Evolutionary conservation across 2,888 invertebrate species (phyloP).

Genomic region (Eilema griseolum): DNA sequence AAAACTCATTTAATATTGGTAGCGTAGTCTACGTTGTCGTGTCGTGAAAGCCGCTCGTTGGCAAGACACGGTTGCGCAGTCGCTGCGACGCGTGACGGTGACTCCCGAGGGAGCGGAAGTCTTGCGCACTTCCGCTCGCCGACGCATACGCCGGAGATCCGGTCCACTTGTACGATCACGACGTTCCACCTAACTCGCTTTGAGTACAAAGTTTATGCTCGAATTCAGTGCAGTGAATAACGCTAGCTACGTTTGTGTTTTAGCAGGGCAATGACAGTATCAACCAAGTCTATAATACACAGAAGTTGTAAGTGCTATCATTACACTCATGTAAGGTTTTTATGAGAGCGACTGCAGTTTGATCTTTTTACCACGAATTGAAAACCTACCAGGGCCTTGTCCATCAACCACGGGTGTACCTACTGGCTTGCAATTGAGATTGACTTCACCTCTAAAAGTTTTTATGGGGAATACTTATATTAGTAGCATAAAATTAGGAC

Average conservation of each 20-base stretch:
- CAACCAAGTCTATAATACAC: background rate
- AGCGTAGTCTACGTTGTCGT: constrained; percentile 32
- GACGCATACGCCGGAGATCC: constrained; percentile 81
- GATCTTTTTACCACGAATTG: no score
- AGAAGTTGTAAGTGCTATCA: background rate
- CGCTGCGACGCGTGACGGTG: constrained; percentile 73
- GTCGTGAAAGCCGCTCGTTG: constrained; percentile 68
- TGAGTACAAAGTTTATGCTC: constrained; percentile 11
- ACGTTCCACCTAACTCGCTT: constrained; percentile 46
- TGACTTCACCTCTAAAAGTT: no score
- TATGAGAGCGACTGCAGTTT: no score
- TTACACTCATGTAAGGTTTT: background rate
- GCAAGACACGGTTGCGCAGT: constrained; percentile 67
- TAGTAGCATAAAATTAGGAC: background rate
- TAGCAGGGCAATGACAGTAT: background rate
- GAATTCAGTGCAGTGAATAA: constrained; percentile 10
- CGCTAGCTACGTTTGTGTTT: background rate
- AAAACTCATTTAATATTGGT: constrained; percentile 37
- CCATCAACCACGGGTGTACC: no score
- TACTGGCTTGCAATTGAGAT: no score
- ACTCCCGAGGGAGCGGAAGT: constrained; percentile 85
- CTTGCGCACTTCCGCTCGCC: constrained; percentile 79
- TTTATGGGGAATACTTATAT: no score
- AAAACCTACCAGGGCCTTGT: no score
- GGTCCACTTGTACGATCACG: constrained; percentile 69